Base-by-base conservation (phyloP, 2,888 invertebrate species). In the Frankliniella intonsa region DNA sequence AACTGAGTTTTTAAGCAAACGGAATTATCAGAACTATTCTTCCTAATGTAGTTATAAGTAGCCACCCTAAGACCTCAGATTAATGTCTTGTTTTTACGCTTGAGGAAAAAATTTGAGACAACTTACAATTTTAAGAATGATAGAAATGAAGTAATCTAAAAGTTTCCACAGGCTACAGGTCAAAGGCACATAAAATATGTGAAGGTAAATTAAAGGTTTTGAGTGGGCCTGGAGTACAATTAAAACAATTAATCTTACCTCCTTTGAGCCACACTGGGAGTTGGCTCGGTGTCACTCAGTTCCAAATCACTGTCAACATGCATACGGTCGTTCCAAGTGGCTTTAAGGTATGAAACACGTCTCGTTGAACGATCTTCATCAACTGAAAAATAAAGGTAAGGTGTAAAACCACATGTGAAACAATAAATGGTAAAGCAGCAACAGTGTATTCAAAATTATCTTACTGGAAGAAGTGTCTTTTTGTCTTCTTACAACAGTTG, bases 261-360 rank as follows among this genome's bases (percentile, higher is more conserved):
- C 90, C 92, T 90, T 50, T 91, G 88, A 82, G 89, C 88, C 85
- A 91, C 69, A 25, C 25, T 76, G 11, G 69, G 25, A 76, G 69
- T 76, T n/a, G 87, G 86, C 85, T 94, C 93, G 5, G 90, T 89
- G 84, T 93, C 93, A 84, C 90, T 90, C 84, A 89, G 86, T 82
- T 91, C 91, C 81, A 90, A 87, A 85, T 93, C 93, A 86, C 92
- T 93, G 86, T 95, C 94, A 84, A 93, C 89, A 86, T 92, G 92
- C 88, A 93, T 90, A 83, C 93, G 90, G 86, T 94, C 94, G 84
- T 93, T 94, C 91, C 94, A 95, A 14, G 97, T 97, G 80, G 97
- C 97, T 89, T 96, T 96, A 85, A 97, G 90, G 89, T 98, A 98
- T n/a, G 97, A 97, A 85, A 96, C 95, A 85, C 97, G 91, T 85